A percentile compares a stretch with the other conserved stretches of the same genome.
These are phyloP conservation scores for Drepana falcataria DNA, from an alignment of 2,888 invertebrate species.

Conservation along the genomic window DNA sequence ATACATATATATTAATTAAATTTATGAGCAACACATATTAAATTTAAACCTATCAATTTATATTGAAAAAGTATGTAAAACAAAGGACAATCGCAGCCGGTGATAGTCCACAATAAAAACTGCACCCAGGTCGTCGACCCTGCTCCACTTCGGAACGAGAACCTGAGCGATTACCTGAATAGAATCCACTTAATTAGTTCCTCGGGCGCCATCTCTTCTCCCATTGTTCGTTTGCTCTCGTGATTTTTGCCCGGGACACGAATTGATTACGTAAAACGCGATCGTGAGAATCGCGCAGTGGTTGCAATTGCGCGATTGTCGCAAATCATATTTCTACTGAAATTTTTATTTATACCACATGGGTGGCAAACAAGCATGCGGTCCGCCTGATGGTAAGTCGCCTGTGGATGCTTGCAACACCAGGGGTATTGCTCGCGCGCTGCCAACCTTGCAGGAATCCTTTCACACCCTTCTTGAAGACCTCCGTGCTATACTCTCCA, in stretches of 20 bases:
- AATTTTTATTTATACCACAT: no score
- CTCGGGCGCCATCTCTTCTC: conserved; percentile 35
- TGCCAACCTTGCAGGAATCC: no score
- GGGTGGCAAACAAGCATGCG: no score
- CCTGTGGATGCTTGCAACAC: no score
- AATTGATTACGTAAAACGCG: not conserved
- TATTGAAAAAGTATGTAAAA: not conserved
- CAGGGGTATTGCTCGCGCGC: no score
- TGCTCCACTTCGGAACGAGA: conserved; percentile 11
- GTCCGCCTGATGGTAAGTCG: no score
- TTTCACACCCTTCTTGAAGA: no score
- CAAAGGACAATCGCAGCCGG: not conserved
- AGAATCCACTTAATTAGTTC: conserved; percentile 55
- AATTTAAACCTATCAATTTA: no score
- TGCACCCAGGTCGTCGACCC: not conserved
- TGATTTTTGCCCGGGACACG: conserved; percentile 35
- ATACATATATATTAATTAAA: no score
- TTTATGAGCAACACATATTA: no score
- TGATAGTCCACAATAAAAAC: not conserved
- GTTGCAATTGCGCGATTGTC: not conserved
- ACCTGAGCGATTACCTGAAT: conserved; percentile 37
- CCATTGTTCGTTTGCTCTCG: conserved; percentile 45
- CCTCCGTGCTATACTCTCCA: no score
- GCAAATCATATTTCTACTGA: not conserved
- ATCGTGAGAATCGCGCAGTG: conserved; percentile 9